Conservation (phyloP, 2,113 vertebrate genomes). For the Brienomyrus longianalis region DNA sequence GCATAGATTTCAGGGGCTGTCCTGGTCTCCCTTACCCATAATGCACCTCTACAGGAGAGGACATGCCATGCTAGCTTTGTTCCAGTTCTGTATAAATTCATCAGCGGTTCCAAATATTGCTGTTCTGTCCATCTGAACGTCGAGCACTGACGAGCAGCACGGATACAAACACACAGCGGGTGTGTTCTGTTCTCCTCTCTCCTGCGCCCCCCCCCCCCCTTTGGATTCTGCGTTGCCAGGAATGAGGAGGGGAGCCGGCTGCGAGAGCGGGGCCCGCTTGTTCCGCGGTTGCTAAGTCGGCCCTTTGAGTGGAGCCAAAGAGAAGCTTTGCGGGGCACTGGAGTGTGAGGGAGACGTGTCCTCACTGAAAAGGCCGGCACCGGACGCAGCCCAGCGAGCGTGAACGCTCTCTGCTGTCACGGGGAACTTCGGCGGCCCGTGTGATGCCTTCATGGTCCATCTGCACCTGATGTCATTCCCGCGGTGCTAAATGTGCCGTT, state of each 20-base stretch:
- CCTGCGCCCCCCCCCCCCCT: background rate
- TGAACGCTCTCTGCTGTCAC: background rate
- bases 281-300: constrained; percentile 18
- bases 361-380: background rate
- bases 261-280: background rate
- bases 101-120: background rate
- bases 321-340: constrained; percentile 7
- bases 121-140: background rate
- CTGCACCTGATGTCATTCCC: background rate
- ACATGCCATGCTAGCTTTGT: background rate
- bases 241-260: constrained; percentile 36
- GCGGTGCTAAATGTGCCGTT: background rate
- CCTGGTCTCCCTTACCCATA: background rate
- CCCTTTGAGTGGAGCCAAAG: constrained; percentile 8
- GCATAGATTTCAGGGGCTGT: background rate
- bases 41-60: background rate
- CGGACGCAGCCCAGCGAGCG: background rate
- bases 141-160: background rate
- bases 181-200: background rate
- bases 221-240: background rate
- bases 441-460: constrained; percentile 6
- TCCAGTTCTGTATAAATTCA: background rate
- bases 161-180: background rate
- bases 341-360: background rate
- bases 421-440: background rate